Base-by-base conservation (phyloP, 2,797 vertebrate genomes). In the Diceros bicornis region DNA sequence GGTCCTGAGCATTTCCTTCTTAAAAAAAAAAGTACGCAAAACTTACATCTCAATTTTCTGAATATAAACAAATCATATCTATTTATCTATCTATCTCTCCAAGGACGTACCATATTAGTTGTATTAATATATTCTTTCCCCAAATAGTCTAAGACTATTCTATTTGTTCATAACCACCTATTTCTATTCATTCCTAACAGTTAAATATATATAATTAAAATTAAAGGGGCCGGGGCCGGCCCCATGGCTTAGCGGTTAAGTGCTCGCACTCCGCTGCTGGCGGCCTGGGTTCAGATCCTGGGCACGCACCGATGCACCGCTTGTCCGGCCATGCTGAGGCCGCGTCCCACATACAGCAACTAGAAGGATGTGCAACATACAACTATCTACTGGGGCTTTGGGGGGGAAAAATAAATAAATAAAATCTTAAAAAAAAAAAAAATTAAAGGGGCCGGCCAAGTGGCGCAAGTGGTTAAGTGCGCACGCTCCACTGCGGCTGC, bases 121-220 rank as follows among this genome's bases (percentile, higher is more conserved):
- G 55, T 27, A 83, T 21, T 52, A 92, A 83, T 74, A 57, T 50
- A 62, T 84, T 74, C 69, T 92, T 62, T 74, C n/a, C n/a, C 68
- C n/a, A 62, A 61, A 61, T 4, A 37, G 25, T 37, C 78, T 61
- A 72, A 50, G 66, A 83, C 50, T 79, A 41, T 68, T 79, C 62
- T 68, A 18, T 55, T 79, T 55, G 20, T 61, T 90, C 50, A 62
- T 57, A n/a, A 79, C 20, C 27, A 68, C 75, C 21, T 21, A 69
- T 41, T 92, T 83, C 68, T 83, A 74, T 72, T 82, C 18, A 74
- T 72, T 83, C 68, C 59, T 37, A 92, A 92, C 11, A 72, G 32
- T 37, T 83, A 72, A 72, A 68, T 47, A 85, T 52, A 37, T 55
- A 52, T 52, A 69, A 69, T 69, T 55, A 27, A 21, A 52, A 85